Evolutionary conservation across 2,888 invertebrate species (phyloP).

Genomic region (Bellardia pandia): DNA sequence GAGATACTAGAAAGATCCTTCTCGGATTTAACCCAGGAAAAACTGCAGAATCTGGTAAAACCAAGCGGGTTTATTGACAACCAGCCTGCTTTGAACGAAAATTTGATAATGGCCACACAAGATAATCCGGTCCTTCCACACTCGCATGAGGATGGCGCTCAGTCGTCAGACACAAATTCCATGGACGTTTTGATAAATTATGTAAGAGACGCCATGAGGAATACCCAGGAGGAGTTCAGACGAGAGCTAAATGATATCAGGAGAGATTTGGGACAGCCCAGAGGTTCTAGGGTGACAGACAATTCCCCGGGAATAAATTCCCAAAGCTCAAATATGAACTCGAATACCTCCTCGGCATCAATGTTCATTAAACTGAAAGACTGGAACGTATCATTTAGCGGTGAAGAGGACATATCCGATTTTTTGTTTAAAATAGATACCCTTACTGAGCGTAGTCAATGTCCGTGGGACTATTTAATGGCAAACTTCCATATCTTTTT

Average conservation of each 20-base stretch:
- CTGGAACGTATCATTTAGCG: slow-evolving; percentile 5
- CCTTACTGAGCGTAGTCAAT: neutral
- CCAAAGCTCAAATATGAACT: too few relatives aligned
- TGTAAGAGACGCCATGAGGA: neutral
- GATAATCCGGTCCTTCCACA: too few relatives aligned
- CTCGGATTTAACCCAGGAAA: too few relatives aligned
- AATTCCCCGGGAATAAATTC: neutral
- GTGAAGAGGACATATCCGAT: neutral
- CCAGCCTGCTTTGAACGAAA: too few relatives aligned
- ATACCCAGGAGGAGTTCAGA: slow-evolving; percentile 9
- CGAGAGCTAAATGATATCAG: neutral
- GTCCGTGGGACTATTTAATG: neutral
- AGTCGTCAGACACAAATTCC: neutral
- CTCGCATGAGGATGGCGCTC: too few relatives aligned
- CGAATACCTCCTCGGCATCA: neutral
- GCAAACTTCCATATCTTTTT: slow-evolving; percentile 4
- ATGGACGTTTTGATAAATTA: neutral
- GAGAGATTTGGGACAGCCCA: neutral
- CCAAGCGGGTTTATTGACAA: too few relatives aligned
- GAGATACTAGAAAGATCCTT: too few relatives aligned
- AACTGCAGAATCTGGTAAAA: too few relatives aligned
- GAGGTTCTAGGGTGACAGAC: neutral
- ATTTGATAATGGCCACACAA: too few relatives aligned
- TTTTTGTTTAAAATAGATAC: slow-evolving; percentile 17
- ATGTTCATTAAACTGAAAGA: neutral